These are phyloP conservation scores for Neomonachus schauinslandi DNA, from an alignment of 2,113 vertebrate species.

Conservation along the genomic window DNA sequence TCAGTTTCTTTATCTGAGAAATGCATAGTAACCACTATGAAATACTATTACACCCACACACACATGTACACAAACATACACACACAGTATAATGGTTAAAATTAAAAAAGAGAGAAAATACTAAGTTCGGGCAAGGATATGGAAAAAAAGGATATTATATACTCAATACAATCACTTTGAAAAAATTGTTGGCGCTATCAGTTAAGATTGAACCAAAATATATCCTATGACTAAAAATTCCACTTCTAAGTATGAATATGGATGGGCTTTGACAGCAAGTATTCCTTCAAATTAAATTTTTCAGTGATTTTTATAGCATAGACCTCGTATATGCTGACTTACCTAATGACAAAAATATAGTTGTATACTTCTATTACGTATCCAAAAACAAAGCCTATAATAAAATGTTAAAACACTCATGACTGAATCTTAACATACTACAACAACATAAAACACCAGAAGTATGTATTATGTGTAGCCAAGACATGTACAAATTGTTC, in stretches of 20 bases:
- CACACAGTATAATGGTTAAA: background rate
- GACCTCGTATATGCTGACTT: background rate
- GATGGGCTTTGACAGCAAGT: background rate
- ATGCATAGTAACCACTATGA: background rate
- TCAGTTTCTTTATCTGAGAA: constrained; percentile 22
- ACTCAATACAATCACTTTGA: background rate
- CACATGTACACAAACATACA: background rate
- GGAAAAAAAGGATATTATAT: background rate
- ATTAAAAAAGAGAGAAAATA: background rate
- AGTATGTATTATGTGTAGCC: background rate
- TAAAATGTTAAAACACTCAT: background rate
- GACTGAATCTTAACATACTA: background rate
- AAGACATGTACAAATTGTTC: background rate
- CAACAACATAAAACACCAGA: background rate
- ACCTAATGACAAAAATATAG: background rate
- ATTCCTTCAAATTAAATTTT: background rate
- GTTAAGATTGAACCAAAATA: background rate
- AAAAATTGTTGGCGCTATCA: background rate
- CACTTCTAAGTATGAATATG: background rate
- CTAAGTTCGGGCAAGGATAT: background rate
- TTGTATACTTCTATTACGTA: background rate
- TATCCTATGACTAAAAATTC: background rate
- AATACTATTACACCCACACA: background rate
- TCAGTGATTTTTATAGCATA: constrained; percentile 25
- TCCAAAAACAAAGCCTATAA: background rate